Base-by-base conservation (phyloP, 2,113 vertebrate species). In the Seriola quinqueradiata region DNA sequence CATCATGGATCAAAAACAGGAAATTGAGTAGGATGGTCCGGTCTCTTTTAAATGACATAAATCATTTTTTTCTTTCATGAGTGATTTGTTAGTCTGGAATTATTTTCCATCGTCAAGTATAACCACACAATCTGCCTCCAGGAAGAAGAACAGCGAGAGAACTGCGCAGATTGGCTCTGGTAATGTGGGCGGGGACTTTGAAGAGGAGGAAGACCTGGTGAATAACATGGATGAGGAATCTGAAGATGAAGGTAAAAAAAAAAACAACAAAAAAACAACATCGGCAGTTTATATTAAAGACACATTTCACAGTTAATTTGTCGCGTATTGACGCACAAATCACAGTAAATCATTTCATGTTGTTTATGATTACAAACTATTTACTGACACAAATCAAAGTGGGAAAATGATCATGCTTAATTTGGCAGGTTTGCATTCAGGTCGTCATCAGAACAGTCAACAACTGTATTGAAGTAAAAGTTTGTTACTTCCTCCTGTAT, bases 161-260 rank as follows among this genome's bases (percentile, higher is more conserved):
- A 23, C 77, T 0, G 92, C 84, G 23, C 65, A 32, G 38, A 48
- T 3, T 0, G 68, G 14, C 23, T 72, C 87, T 48, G 71, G 63
- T 38, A 25, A 84, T 10, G 84, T 34, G 12, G 72, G 28, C 1
- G 14, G 4, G 52, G 48, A 66, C 52, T 64, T 57, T 32, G 55
- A 72, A 67, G 90, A 92, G 57, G 94, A 95, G 57, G 94, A 95
- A 55, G 90, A 94, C 1, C 76, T 74, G 34, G 68, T 65, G 25
- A 81, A 70, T 0, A 82, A 91, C n/a, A 61, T 46, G 1, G 86
- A 86, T 14, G 90, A 91, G 4, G 89, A 93, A 36, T 94, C 90
- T 65, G 94, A 94, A 34, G 91, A 91, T 19, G 94, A 92, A 88
- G 94, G 95, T 95, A 79, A 77, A 54, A 21, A 54, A 21, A 64